Evolutionary conservation across 2,113 vertebrate genomes (phyloP).

Genomic region (Phalacrocorax aristotelis): DNA sequence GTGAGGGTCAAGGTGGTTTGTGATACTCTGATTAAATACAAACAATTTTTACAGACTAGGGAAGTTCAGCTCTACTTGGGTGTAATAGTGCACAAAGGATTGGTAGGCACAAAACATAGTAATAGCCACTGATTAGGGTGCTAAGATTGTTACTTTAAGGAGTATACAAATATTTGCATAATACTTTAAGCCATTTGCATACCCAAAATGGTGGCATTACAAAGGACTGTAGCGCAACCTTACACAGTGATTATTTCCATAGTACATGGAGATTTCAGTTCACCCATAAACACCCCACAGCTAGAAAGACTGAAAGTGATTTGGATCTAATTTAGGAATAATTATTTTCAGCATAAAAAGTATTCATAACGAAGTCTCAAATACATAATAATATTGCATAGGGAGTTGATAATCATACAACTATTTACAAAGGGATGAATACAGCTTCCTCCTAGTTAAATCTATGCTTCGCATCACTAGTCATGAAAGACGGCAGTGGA

Average conservation of each 20-base stretch:
- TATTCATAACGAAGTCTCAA: neutral
- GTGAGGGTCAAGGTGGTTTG: neutral
- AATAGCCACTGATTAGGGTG: neutral
- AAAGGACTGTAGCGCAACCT: neutral
- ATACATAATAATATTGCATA: neutral
- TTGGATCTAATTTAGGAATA: neutral
- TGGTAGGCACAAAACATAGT: neutral
- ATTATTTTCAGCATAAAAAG: neutral
- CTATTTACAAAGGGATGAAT: neutral
- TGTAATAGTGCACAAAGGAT: neutral
- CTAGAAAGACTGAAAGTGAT: neutral
- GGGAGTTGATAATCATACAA: neutral
- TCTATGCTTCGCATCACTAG: neutral
- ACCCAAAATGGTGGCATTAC: neutral
- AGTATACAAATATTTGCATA: neutral
- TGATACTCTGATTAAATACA: neutral
- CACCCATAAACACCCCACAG: neutral
- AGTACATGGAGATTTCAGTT: neutral
- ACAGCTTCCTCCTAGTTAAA: neutral
- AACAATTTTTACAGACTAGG: neutral
- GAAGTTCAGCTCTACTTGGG: neutral
- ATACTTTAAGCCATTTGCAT: neutral
- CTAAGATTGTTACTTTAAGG: neutral
- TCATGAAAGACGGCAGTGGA: rapidly evolving
- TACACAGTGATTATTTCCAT: neutral